Base-by-base conservation (phyloP, 1,140 invertebrate genomes). In the Philotrypesis tridentata region DNA sequence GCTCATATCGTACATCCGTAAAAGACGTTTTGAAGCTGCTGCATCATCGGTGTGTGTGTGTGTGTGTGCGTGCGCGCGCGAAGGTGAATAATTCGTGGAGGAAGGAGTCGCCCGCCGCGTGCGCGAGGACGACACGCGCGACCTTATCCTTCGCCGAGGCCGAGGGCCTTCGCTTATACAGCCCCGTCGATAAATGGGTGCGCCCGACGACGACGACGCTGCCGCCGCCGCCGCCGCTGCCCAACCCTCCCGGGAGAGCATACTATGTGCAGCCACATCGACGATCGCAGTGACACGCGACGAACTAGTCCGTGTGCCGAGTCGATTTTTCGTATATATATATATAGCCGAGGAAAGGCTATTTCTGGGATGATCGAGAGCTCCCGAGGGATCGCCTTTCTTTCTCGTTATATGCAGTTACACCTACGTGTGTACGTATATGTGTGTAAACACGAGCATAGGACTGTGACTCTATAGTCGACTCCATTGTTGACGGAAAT, bases 111-210 rank as follows among this genome's bases (percentile, higher is more conserved):
- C 21, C 48, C 63, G 25, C 17, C 48, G 48, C 48, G 21, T 48
- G 40, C n/a, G n/a, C n/a, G 71, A 75, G 80, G 73, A 81, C 72
- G 80, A 81, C 73, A 78, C 68, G 75, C 55, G 81, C 61, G 81
- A 82, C 81, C 81, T 82, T 82, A 82, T 82, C 81, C 75, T 78
- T 79, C 60, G 9, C 23, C 25, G 68, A 73, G 75, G 81, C 55
- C 80, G 31, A 70, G 14, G 21, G 3, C 55, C 31, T 80, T 29
- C 17, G 23, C 79, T 9, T 74, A 37, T 33, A 55, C 61, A 17
- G 12, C 40, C 79, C 37, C 67, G 75, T 82, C 81, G 70, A 79
- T 82, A 82, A 82, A 78, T 74, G 74, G 81, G 81, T 67, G 81
- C 75, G 81, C 60, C 48, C 48, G 0, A n/a, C 48, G 48, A 55